Evolutionary conservation across 92 coral and sea anemone species (phyloP), one percentile per base, ranked within the genome.

Genomic region (Anthopleura xanthogrammica): DNA sequence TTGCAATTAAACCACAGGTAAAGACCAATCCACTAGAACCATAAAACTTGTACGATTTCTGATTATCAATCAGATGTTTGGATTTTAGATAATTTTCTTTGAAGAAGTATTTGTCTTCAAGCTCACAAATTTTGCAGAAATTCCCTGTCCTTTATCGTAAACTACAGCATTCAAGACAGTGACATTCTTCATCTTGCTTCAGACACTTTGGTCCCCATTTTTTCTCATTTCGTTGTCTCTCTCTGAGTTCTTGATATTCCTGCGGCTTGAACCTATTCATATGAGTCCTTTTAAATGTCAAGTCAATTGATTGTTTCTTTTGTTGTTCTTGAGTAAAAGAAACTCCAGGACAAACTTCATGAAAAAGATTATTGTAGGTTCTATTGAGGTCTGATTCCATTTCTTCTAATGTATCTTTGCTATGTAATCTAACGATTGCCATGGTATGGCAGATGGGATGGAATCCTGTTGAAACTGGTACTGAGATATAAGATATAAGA

Each of bases 371-470:
- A 13, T 82, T 41, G 41, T 83, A 43, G 8, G 88, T 80, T 77
- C 56, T 20, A 5, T 89, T 64, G 13, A 93, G 79, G 60, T 88
- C 91, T 74, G 83, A 29, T 52, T 62, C 80, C 16, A 88, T 17
- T 16, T 82, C 73, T 20, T 78, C 83, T 19, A 50, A 43, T 24
- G 58, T 50, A n/a, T 60, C 16, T 40, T 75, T 76, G 20, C 22
- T 4, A 13, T 50, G 60, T 52, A 83, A 88, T 65, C 83, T 74
- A 23, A 74, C 82, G 36, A 80, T 79, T 36, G 85, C 73, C 83
- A 91, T 66, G 62, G 84, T 89, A 60, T 93, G 94, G 52, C 89
- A 55, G 6, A 86, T 65, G 16, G 92, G 97, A 62, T 91, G 72
- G 75, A 39, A 72, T 12, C 82, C 62, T 60, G 89, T 80, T 13